Evolutionary conservation across 2,113 vertebrate genomes (phyloP).

Genomic region (Atlantisia rogersi): DNA sequence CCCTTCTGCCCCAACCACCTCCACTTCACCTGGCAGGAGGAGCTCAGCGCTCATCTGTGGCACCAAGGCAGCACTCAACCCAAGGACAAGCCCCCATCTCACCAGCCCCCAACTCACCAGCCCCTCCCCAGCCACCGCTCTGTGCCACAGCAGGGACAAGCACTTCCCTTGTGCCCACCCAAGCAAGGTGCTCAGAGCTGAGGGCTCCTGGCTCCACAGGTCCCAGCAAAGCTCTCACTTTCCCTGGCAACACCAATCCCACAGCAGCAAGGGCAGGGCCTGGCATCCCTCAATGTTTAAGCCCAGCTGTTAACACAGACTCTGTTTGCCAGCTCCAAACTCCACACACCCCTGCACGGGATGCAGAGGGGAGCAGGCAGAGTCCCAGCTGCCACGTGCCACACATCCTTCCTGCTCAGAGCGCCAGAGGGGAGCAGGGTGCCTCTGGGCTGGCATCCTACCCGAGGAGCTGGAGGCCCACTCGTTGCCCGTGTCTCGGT

Average conservation of each 20-base stretch:
- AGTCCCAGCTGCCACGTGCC: not conserved
- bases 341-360: not conserved
- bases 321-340: not conserved
- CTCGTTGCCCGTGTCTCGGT: constrained; percentile 88
- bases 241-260: not conserved
- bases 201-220: not conserved
- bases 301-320: not conserved
- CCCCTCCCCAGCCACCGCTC: not conserved
- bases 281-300: not conserved
- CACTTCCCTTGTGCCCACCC: accelerated
- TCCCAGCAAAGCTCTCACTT: not conserved
- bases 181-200: not conserved
- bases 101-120: not conserved
- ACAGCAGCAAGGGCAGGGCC: not conserved
- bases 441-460: constrained; percentile 36
- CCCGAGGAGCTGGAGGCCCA: constrained; percentile 95
- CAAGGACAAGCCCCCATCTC: not conserved
- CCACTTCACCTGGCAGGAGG: not conserved
- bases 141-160: no score
- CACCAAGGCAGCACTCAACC: accelerated
- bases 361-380: not conserved
- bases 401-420: not conserved
- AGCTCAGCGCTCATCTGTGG: accelerated
- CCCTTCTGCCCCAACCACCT: accelerated
- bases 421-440: not conserved